These are phyloP conservation scores for Typhlomys cinereus DNA, from an alignment of 2,113 vertebrate genomes.

Conservation along the genomic window DNA sequence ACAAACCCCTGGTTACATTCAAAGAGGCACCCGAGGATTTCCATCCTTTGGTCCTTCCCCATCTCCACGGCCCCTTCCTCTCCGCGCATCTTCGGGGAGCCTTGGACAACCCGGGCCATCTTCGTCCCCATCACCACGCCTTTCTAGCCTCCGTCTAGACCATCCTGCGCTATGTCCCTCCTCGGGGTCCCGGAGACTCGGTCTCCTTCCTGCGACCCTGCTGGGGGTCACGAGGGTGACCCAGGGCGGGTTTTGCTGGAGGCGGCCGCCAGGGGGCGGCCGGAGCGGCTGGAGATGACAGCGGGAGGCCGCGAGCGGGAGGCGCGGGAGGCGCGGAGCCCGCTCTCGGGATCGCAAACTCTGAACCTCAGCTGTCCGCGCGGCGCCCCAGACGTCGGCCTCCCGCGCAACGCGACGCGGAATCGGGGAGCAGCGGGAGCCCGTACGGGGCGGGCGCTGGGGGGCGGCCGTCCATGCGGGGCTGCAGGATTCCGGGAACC, in stretches of 20 bases:
- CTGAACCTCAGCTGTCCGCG: slow-evolving; percentile 1
- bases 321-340: slow-evolving; percentile 74
- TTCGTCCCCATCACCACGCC: neutral
- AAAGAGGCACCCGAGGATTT: neutral
- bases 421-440: slow-evolving; percentile 25
- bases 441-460: slow-evolving; percentile 20
- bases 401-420: slow-evolving; percentile 48
- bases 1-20: neutral
- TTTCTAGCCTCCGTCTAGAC: neutral
- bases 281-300: neutral
- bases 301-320: slow-evolving; percentile 77
- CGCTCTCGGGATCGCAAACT: slow-evolving; percentile 15
- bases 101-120: neutral
- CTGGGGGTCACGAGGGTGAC: no score
- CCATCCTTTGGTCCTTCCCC: no score
- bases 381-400: slow-evolving; percentile 47
- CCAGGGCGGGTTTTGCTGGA: neutral
- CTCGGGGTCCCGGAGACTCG: neutral
- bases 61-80: neutral
- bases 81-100: neutral
- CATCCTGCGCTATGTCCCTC: neutral
- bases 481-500: slow-evolving; percentile 60
- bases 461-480: slow-evolving; percentile 62
- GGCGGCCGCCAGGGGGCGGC: slow-evolving; percentile 81
- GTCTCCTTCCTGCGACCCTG: no score